These are phyloP conservation scores for Ennomos erosarius DNA, from an alignment of 2,888 invertebrate genomes.

Conservation along the genomic window DNA sequence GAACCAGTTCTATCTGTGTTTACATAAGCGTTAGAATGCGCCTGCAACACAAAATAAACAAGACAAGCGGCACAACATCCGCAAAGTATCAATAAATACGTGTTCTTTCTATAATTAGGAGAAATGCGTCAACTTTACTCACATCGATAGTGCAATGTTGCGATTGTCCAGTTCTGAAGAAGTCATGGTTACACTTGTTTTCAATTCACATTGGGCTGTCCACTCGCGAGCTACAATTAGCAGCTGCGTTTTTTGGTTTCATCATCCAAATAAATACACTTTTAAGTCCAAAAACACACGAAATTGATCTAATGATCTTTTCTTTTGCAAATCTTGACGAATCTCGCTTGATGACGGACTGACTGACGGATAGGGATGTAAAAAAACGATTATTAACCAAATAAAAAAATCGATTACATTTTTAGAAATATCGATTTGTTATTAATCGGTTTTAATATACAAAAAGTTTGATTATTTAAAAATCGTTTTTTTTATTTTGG, in stretches of 20 bases:
- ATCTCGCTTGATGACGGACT: too few relatives aligned
- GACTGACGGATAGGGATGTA: background rate
- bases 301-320: slow-evolving; percentile 51
- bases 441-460: too few relatives aligned
- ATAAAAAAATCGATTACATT: too few relatives aligned
- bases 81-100: slow-evolving; percentile 53
- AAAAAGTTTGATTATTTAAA: too few relatives aligned
- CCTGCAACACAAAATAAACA: slow-evolving; percentile 53
- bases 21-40: slow-evolving; percentile 25
- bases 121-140: slow-evolving; percentile 67
- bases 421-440: too few relatives aligned
- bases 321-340: slow-evolving; percentile 12
- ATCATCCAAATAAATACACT: slow-evolving; percentile 73
- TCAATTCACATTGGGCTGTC: slow-evolving; percentile 59
- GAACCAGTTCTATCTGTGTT: slow-evolving; percentile 35
- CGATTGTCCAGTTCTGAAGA: slow-evolving; percentile 80
- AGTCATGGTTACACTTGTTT: slow-evolving; percentile 66
- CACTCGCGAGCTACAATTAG: slow-evolving; percentile 64
- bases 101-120: slow-evolving; percentile 64
- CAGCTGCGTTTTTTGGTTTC: slow-evolving; percentile 73
- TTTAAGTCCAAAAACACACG: slow-evolving; percentile 70
- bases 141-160: slow-evolving; percentile 80
- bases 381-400: too few relatives aligned
- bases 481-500: too few relatives aligned
- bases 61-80: slow-evolving; percentile 41